These are phyloP conservation scores for Oxycera nigricornis DNA, from an alignment of 2,888 invertebrate species.

Conservation along the genomic window DNA sequence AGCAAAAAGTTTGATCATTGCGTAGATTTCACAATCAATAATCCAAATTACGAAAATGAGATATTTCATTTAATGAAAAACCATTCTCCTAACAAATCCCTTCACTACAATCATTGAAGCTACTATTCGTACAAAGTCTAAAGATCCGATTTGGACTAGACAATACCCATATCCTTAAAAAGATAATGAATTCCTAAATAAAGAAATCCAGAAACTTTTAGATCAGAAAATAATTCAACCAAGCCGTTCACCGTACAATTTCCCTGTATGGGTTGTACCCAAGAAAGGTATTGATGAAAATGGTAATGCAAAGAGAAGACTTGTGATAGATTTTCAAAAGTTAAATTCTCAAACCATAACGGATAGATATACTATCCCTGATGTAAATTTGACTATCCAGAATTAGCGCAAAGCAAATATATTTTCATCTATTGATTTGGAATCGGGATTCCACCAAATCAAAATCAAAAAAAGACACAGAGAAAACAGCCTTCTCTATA, in stretches of 20 bases:
- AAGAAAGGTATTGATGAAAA: not conserved
- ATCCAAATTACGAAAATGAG: not conserved
- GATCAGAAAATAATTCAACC: not conserved
- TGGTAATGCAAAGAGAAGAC: not conserved
- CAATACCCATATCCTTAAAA: not conserved
- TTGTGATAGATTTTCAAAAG: conserved; percentile 9
- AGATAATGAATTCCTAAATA: conserved; percentile 1
- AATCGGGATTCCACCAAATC: conserved; percentile 17
- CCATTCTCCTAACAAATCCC: not conserved
- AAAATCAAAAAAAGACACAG: conserved; percentile 16
- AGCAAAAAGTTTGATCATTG: too few relatives aligned
- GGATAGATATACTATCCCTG: conserved; percentile 6
- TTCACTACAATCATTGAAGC: not conserved
- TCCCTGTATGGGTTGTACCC: not conserved
- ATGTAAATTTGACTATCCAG: conserved; percentile 12
- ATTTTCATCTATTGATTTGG: conserved; percentile 29
- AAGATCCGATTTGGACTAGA: not conserved
- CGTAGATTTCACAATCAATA: not conserved
- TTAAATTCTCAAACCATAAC: conserved; percentile 1
- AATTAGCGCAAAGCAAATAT: conserved; percentile 1
- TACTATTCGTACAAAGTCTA: not conserved
- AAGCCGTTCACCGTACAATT: not conserved
- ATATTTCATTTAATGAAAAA: not conserved
- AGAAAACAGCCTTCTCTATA: conserved; percentile 14
- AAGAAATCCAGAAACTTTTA: not conserved